Base-by-base conservation (phyloP, 2,888 invertebrate genomes). In the Dendrolimus pini region DNA sequence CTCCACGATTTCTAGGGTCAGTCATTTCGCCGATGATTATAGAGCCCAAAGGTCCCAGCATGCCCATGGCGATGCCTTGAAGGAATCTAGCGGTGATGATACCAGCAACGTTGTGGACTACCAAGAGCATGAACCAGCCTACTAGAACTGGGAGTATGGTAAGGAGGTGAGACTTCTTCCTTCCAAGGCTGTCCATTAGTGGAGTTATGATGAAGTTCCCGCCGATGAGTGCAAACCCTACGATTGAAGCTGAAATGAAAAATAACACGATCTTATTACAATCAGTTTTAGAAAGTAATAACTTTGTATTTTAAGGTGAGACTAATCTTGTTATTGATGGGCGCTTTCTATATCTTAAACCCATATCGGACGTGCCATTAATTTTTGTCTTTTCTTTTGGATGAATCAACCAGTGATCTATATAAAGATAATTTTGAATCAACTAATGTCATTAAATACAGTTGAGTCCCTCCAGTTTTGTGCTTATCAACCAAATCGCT, bases 11-110 rank as follows among this genome's bases (percentile, higher is more conserved):
- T 58, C 82, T 91, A 0, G 93, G 94, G 56, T 92, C 90, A 0
- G 92, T 91, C 75, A 89, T 92, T 84, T 93, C 93, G 53, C 91
- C 92, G 41, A 93, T 91, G 65, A 92, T 92, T 41, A 93, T 91
- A 0, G 92, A 89, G 0, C 88, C 88, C 1, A 92, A 68, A 0
- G 93, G 83, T 0, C 92, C 92, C 0, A 92, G 74, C 75, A 94
- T 81, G 0, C 94, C 94, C 77, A 91, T 89, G 55, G 91, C 79
- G 56, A 92, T 67, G 60, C 93, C 93, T 68, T 91, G 91, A 0
- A 92, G 74, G 59, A 92, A 85, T 59, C 93, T 84, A 1, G 92
- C 93, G 0, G 78, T 61, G 59, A 93, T 87, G 54, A 93, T 76
- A 1, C 82, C 80, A 0, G 71, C 67, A 1, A 92, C 80, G 63